A percentile compares a stretch with the other conserved stretches of the same genome.
These are phyloP conservation scores for Pelodiscus sinensis DNA, from an alignment of 2,113 vertebrate species.

Conservation along the genomic window DNA sequence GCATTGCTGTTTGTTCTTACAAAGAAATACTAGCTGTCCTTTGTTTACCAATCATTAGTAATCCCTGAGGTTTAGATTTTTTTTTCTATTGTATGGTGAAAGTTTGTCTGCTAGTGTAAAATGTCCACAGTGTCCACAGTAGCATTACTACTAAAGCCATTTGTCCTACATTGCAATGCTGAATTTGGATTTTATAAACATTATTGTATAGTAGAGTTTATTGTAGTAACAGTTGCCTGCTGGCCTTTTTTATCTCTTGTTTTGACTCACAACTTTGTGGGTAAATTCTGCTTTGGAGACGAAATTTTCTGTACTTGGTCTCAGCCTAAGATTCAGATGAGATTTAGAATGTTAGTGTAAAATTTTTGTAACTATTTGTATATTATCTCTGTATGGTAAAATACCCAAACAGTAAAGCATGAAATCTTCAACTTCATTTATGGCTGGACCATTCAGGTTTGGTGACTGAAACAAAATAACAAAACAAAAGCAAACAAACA, in stretches of 20 bases:
- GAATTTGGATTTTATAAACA: conserved; percentile 14
- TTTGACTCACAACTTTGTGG: neutral
- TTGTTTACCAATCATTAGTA: conserved; percentile 52
- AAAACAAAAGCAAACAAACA: too few relatives aligned
- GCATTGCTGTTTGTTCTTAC: conserved; percentile 39
- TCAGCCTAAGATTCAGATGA: neutral
- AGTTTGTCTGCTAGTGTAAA: conserved; percentile 25
- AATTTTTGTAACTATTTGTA: neutral
- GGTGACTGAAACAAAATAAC: neutral
- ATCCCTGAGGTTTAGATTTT: conserved; percentile 39
- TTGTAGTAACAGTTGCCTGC: neutral
- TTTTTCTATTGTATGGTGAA: conserved; percentile 35
- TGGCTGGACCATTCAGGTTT: neutral
- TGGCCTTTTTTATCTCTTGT: neutral
- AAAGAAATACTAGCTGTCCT: conserved; percentile 41
- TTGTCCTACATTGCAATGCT: neutral
- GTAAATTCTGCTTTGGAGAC: neutral
- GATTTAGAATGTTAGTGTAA: neutral
- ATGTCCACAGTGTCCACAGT: neutral
- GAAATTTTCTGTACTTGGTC: neutral
- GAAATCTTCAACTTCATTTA: neutral
- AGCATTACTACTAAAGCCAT: conserved; percentile 27
- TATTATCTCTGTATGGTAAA: neutral
- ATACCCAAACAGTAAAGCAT: neutral
- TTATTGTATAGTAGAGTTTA: neutral